Evolutionary conservation across 2,888 invertebrate species (phyloP).

Genomic region (Bombylius major): DNA sequence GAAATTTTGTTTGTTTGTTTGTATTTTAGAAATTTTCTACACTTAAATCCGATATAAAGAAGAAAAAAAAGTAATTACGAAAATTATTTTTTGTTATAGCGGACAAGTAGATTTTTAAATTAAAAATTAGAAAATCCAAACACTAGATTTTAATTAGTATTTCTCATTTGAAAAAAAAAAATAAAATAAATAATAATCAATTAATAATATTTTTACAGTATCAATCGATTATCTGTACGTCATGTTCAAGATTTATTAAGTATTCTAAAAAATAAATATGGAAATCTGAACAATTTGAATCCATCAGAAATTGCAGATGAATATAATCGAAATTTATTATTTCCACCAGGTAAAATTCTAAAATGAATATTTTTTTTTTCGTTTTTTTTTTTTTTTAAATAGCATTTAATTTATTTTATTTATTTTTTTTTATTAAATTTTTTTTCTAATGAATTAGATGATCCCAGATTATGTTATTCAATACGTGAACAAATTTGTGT

Average conservation of each 20-base stretch:
- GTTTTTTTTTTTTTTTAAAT: neutral
- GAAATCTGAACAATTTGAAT: constrained; percentile 16
- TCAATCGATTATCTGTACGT: constrained; percentile 61
- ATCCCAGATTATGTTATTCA: constrained; percentile 72
- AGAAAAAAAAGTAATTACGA: too few species aligned
- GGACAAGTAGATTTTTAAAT: too few species aligned
- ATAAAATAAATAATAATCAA: neutral
- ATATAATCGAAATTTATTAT: constrained; percentile 62
- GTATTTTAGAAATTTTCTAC: too few species aligned
- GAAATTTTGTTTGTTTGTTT: too few species aligned
- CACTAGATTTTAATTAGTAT: too few species aligned
- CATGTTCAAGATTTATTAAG: constrained; percentile 53
- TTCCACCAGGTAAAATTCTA: constrained; percentile 46
- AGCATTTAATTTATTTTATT: neutral
- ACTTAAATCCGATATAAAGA: too few species aligned
- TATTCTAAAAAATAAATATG: constrained; percentile 24
- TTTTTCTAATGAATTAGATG: constrained; percentile 40
- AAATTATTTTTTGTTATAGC: too few species aligned
- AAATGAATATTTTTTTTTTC: neutral
- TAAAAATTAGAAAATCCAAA: too few species aligned
- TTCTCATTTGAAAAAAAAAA: too few species aligned
- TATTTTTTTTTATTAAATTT: neutral
- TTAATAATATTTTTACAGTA: constrained; percentile 35
- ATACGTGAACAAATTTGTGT: constrained; percentile 88
- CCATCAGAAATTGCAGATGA: constrained; percentile 36